Evolutionary conservation across 2,113 vertebrate species (phyloP), one percentile per base, ranked within the genome.

Genomic region (Pituophis catenifer): DNA sequence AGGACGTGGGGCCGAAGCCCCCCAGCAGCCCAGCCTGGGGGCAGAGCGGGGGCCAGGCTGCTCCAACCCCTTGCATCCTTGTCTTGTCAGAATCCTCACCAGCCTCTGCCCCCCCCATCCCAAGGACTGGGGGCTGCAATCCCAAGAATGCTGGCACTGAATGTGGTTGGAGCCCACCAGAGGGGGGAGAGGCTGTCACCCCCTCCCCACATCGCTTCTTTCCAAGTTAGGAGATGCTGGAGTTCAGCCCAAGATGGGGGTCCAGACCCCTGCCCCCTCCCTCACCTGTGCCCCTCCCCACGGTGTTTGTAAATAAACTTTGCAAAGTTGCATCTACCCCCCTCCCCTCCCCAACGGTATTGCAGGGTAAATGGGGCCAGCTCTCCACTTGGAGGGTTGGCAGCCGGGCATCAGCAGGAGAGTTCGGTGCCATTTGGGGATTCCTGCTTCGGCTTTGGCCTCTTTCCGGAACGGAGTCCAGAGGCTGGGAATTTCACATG

Each of bases 361-460:
- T 6, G 5, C 24, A 65, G 86, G 57, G 44, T 44, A 38, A 88
- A 70, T 0, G 1, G 4, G 1, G 24, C 44, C 55, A 15, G 2
- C 3, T 88, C 58, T 15, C 3, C 11, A 1, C 21, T 15, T 0
- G 29, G 59, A 70, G 12, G 26, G 26, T 1, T 23, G 15, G 88
- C 53, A n/a, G 44, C 8, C 5, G 5, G 55, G 7, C 17, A 33
- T 12, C 50, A 0, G 11, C 50, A 52, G 2, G 2, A 21, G 5
- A 26, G 1, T 11, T 13, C 0, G 3, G 52, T n/a, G 11, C 11
- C 19, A 7, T 24, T 50, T 17, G 24, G n/a, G 2, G 2, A 2
- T 8, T 50, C 3, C 38, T 21, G 21, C 81, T 44, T 86, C 26
- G 3, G 10, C 62, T 4, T 65, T 0, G 3, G 10, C 59, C 24